A percentile compares a stretch with the other conserved stretches of the same genome.
phyloP scores from a whole-genome alignment of 2,888 invertebrate species.

The Drosophila mettleri region DNA sequence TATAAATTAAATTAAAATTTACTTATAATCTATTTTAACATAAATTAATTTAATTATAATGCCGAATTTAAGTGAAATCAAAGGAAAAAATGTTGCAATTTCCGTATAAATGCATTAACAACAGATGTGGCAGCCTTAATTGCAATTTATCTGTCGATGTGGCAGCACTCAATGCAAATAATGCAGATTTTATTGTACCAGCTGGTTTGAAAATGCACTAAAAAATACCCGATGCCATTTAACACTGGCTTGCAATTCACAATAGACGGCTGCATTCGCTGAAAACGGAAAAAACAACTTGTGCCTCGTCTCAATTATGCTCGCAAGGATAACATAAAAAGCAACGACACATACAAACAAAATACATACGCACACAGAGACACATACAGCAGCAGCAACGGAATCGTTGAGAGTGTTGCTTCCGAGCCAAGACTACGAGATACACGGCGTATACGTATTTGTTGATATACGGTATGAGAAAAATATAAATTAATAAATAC shows the following conservation, averaged over 20 bases:
- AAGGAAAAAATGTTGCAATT: neutral
- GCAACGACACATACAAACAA: conserved; percentile 15
- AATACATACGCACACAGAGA: conserved; percentile 13
- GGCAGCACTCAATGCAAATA: neutral
- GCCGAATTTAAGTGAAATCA: too few species aligned
- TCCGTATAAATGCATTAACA: neutral
- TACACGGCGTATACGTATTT: conserved; percentile 48
- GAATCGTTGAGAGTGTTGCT: conserved; percentile 23
- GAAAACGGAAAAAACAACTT: conserved; percentile 9
- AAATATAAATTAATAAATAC: neutral
- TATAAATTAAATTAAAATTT: neutral
- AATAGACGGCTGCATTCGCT: conserved; percentile 18
- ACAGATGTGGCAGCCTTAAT: neutral
- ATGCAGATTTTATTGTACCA: conserved; percentile 3
- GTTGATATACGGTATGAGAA: conserved; percentile 31
- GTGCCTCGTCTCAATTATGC: conserved; percentile 27
- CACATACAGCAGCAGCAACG: conserved; percentile 15
- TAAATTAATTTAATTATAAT: too few species aligned
- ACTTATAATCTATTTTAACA: neutral
- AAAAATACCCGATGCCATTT: conserved; percentile 26
- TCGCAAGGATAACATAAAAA: conserved; percentile 40
- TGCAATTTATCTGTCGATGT: neutral
- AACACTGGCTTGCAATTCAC: conserved; percentile 23
- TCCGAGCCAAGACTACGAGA: conserved; percentile 13
- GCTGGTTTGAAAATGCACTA: conserved; percentile 21